phyloP scores from a whole-genome alignment of 2,888 invertebrate species.

The Patella pellucida region DNA sequence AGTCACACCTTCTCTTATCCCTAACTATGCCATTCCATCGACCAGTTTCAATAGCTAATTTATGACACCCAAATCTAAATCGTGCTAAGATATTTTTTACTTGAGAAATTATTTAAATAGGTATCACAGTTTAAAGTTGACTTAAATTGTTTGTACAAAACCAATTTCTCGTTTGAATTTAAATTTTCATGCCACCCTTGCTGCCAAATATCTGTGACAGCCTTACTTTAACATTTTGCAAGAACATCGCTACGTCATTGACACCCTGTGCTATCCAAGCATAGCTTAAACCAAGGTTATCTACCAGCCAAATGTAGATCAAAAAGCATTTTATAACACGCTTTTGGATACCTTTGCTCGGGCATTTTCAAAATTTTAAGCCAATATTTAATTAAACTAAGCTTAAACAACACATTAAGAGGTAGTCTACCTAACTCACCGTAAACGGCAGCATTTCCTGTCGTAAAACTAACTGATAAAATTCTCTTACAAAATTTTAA shows the following conservation, averaged over 20 bases:
- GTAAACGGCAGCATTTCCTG: constrained; percentile 18
- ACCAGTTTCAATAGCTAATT: neutral
- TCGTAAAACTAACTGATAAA: constrained; percentile 14
- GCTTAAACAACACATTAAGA: neutral
- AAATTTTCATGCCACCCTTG: neutral
- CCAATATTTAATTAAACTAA: constrained; percentile 21
- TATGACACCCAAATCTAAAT: neutral
- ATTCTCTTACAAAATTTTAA: constrained; percentile 19
- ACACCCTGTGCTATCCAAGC: constrained; percentile 13
- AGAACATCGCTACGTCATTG: neutral
- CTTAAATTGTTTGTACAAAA: neutral
- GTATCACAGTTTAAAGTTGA: neutral
- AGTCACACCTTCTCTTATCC: constrained; percentile 1
- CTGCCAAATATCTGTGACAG: constrained; percentile 12
- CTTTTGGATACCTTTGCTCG: constrained; percentile 21
- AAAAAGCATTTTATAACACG: constrained; percentile 23
- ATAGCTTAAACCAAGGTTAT: constrained; percentile 16
- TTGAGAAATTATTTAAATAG: neutral
- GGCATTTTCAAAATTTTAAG: constrained; percentile 20
- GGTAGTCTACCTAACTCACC: constrained; percentile 25
- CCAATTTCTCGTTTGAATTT: neutral
- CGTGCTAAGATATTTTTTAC: neutral
- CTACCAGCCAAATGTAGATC: constrained; percentile 14
- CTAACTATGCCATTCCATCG: constrained; percentile 5
- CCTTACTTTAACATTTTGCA: too few relatives aligned